Base-by-base conservation (phyloP, 2,113 vertebrate genomes). In the Uria aalge region DNA sequence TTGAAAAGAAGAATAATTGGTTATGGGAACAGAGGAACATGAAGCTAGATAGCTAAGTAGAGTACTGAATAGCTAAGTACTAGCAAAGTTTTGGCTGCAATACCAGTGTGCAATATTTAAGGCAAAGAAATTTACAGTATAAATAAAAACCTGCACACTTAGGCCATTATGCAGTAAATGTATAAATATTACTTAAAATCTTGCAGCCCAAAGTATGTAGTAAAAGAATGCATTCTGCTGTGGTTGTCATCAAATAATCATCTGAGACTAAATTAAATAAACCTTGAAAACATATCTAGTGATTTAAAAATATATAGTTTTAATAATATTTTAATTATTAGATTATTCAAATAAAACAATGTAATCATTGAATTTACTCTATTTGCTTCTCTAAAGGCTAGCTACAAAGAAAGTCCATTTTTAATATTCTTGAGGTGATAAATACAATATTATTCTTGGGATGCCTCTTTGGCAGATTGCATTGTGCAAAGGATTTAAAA, bases 391-490 rank as follows among this genome's bases (percentile, higher is more conserved):
- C 5, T 95, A 91, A 91, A 72, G 50, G 15, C 52, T 48, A 74
- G 18, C 69, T 73, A 68, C 52, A 75, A 95, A 96, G 20, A 66
- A 76, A 95, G 91, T 56, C 91, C 32, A 89, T 92, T 94, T 94
- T 95, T 34, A 87, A 77, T 86, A 68, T 80, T 29, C 55, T 66
- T 88, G 68, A 40, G 53, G 43, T 92, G 71, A 88, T 40, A 93
- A 92, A 23, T 73, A 41, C 53, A 80, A 50, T 92, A 57, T 94
- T 96, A 91, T 71, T 92, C 59, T 89, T 89, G 41, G 67, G 60
- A 84, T 77, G 50, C 24, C 62, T 84, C 57, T 69, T 69, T 91
- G 69, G 76, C 36, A 90, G 53, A 52, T 74, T 50, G 57, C 94
- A 85, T 90, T 90, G 24, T 92, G 38, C 57, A 72, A 16, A 94